Conservation (phyloP, 2,113 vertebrate species). For the Phylloscopus whistleri region DNA sequence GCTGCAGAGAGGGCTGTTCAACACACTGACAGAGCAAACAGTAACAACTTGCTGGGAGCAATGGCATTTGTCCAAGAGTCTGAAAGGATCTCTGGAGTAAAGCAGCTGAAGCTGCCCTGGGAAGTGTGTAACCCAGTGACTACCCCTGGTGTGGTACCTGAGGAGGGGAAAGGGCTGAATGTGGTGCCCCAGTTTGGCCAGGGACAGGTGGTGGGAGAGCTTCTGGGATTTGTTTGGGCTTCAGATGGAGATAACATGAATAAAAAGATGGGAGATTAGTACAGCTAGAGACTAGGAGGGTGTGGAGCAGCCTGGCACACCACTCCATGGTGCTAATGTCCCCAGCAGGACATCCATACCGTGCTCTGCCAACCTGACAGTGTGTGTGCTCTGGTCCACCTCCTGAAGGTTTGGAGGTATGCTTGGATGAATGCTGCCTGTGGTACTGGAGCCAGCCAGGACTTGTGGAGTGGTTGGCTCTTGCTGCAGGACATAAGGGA, state of each 20-base stretch:
- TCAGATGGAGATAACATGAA: not conserved
- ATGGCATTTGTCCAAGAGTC: not conserved
- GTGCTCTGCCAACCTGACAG: not conserved
- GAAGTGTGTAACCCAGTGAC: not conserved
- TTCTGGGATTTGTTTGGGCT: not conserved
- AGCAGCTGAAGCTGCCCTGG: not conserved
- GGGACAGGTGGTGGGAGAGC: not conserved
- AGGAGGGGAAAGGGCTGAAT: not conserved
- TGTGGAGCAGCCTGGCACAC: not conserved
- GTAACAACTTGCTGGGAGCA: not conserved
- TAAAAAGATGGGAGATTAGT: not conserved
- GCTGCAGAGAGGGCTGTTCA: not conserved
- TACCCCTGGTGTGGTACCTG: rapidly evolving
- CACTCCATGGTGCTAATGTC: not conserved
- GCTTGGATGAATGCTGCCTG: not conserved
- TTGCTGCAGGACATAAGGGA: not conserved
- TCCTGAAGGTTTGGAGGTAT: not conserved
- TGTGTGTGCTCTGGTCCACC: not conserved
- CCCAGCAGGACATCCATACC: not conserved
- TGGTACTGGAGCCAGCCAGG: not conserved
- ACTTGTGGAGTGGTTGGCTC: not conserved
- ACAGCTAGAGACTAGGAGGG: not conserved
- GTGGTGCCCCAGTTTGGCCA: not conserved
- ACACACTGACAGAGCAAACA: not conserved
- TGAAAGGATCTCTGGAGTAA: not conserved